Percentiles rank a stretch among this genome's conserved stretches.
Evolutionary conservation across 2,113 vertebrate genomes (phyloP).

Genomic region (Catharus fuscescens): DNA sequence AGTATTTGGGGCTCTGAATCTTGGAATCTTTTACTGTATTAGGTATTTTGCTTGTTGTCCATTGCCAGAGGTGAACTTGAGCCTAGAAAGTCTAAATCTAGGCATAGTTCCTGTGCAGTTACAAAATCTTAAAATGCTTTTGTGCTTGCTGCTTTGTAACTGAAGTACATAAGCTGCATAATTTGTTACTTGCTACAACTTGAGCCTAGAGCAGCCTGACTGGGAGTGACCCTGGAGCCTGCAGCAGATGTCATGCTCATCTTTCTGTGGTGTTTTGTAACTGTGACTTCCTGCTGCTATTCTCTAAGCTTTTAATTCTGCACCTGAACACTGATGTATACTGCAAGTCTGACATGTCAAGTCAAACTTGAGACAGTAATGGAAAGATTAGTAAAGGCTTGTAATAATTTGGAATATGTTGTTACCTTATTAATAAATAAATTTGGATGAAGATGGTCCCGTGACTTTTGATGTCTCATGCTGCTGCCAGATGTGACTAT

Average conservation of each 20-base stretch:
- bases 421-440: constrained; percentile 74
- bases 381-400: constrained; percentile 29
- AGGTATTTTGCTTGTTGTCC: neutral
- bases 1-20: neutral
- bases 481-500: rapidly evolving
- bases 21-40: neutral
- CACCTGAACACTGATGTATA: neutral
- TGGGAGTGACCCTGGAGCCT: neutral
- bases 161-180: neutral
- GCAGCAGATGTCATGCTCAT: neutral
- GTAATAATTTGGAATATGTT: constrained; percentile 60
- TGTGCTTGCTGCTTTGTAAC: constrained; percentile 57
- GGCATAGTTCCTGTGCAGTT: constrained; percentile 6
- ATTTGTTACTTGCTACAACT: neutral
- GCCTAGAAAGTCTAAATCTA: neutral
- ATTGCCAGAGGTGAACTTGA: neutral
- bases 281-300: neutral
- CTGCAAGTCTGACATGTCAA: neutral
- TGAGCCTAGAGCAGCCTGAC: neutral
- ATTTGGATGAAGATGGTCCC: constrained; percentile 45
- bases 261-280: neutral
- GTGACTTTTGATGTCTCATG: neutral
- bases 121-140: constrained; percentile 25
- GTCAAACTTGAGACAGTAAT: neutral
- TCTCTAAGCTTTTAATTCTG: constrained; percentile 3